Percentiles rank a stretch among this genome's conserved stretches.
phyloP scores from a whole-genome alignment of 2,797 vertebrate species.

The Hemitrygon akajei region DNA sequence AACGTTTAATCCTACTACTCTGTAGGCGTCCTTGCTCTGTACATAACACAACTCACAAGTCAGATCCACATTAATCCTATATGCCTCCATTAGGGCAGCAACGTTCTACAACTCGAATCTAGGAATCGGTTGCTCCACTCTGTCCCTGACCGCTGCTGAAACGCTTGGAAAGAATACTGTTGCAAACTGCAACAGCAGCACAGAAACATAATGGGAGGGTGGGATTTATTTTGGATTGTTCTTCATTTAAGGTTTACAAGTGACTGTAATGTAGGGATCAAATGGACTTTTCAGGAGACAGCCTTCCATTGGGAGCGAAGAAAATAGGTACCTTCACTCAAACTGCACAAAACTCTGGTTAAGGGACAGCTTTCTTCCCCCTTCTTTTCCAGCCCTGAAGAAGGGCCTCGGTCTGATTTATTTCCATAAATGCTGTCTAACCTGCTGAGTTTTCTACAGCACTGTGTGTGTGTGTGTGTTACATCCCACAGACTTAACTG shows the following conservation, averaged over 20 bases:
- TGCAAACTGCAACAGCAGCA: too few species aligned
- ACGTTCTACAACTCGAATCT: too few species aligned
- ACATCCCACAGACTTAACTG: neutral
- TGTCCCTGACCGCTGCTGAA: neutral
- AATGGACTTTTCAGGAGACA: neutral
- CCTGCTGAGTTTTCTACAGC: too few species aligned
- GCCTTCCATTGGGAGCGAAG: neutral
- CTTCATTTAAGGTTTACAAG: neutral
- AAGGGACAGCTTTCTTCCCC: neutral
- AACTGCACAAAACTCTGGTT: neutral
- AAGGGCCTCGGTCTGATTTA: too few species aligned
- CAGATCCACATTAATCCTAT: too few species aligned
- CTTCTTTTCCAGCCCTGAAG: too few species aligned
- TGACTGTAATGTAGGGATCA: neutral
- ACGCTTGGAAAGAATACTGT: neutral
- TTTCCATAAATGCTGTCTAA: too few species aligned
- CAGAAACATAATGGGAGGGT: too few species aligned
- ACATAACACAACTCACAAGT: neutral
- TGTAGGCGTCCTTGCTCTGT: too few species aligned
- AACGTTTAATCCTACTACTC: too few species aligned
- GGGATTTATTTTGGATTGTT: neutral
- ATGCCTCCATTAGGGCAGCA: too few species aligned
- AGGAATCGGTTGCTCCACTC: neutral
- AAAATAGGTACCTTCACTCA: neutral
- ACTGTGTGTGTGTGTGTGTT: too few species aligned